Base-by-base conservation (phyloP, 2,797 vertebrate species). In the Neoniphon sammara region DNA sequence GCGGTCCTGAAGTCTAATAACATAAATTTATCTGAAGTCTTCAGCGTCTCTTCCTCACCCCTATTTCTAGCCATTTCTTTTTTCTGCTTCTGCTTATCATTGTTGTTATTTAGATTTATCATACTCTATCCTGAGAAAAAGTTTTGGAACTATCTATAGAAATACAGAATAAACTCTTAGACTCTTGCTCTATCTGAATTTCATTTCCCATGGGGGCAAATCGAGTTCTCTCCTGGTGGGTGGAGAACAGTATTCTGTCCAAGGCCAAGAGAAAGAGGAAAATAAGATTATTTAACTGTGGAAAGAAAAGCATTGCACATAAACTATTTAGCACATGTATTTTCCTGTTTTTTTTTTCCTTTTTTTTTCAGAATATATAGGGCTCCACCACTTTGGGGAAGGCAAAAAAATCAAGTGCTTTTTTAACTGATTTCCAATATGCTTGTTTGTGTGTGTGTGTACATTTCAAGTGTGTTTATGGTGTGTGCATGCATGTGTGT, bases 41-140 rank as follows among this genome's bases (percentile, higher is more conserved):
- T 70, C 31, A 68, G 27, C 39, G 34, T 58, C 6, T 64, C 17
- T 10, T 73, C 30, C 72, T 53, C 21, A 57, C 36, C 23, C 31
- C 52, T 0, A 64, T 75, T 71, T 66, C 53, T 67, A 62, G 39
- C 69, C 36, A 58, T 12, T 56, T 60, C 65, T 59, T 69, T 42
- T 62, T 11, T 39, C 25, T 27, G 25, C 25, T 27, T 66, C 17
- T 21, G 71, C 27, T 64, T 60, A 31, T 63, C 46, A 30, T 27
- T 27, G 7, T 30, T 55, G 30, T 55, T 55, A 27, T 15, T 55
- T 17, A n/a, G 9, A 57, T 20, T 18, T 36, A 34, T 70, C 27
- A 21, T 20, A n/a, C 23, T 9, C 49, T 34, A 54, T 42, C 52
- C 3, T 27, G 25, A 27, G 25, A 27, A 27, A 63, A 66, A 34